Base-by-base conservation (phyloP, 2,797 vertebrate species). In the Acanthurus lineatus region DNA sequence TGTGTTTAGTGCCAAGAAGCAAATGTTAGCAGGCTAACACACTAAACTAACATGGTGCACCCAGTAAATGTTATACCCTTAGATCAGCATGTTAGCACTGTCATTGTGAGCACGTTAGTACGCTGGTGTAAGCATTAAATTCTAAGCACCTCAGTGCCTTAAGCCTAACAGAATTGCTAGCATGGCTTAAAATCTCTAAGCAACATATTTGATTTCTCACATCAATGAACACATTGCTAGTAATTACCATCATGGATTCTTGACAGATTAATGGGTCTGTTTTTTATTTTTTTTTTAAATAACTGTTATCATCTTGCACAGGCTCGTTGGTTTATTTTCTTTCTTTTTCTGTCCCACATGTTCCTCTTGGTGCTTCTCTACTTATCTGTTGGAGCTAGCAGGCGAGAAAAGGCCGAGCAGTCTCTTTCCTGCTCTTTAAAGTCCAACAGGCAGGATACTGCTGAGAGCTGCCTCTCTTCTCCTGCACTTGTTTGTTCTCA, bases 391-490 rank as follows among this genome's bases (percentile, higher is more conserved):
- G 61, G 69, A 87, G 90, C 79, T 85, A 45, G 79, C 84, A 59
- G 83, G 84, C 67, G 40, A 88, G 81, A 85, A 84, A 87, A 83
- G 73, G 79, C 78, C 45, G 71, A 69, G 72, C 83, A 52, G 74
- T 73, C 86, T 88, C 81, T 86, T 89, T 85, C 81, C 82, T 81
- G 81, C 79, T 89, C 87, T 92, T 89, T 85, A 83, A 90, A 90
- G 86, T 91, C 86, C 77, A 74, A 73, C 77, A 76, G 86, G 79
- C 83, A 45, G 84, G 79, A 76, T 71, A 77, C 90, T 83, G 87
- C 88, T 87, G 89, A 84, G 90, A 85, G 86, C 82, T 35, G 76
- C 87, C 84, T 91, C 86, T 92, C 87, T 91, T 79, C 84, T 84
- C 17, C 77, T 79, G 68, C 81, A 57, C 76, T 73, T 84, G 83